These are phyloP conservation scores for Ornithoptera alexandrae DNA, from an alignment of 2,888 invertebrate species.

Conservation along the genomic window DNA sequence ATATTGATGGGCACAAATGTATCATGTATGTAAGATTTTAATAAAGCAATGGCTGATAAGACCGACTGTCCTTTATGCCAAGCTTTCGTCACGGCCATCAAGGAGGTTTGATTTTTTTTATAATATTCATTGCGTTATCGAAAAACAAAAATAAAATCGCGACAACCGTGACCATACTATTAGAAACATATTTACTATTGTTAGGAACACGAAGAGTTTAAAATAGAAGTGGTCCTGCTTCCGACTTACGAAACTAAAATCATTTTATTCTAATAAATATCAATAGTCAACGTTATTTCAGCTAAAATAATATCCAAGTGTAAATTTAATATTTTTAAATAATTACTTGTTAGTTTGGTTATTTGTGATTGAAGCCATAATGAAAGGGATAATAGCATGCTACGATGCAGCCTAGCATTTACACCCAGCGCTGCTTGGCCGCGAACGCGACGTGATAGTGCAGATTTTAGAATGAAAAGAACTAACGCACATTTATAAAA, in stretches of 20 bases:
- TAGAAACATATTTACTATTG: no score
- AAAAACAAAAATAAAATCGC: no score
- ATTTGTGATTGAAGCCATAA: background rate
- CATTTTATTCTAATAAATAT: background rate
- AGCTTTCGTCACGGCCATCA: background rate
- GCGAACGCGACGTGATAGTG: conserved; percentile 50
- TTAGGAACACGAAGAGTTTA: no score
- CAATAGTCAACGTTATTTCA: conserved; percentile 1
- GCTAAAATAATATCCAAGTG: background rate
- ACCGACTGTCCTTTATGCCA: conserved; percentile 5
- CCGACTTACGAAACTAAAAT: no score
- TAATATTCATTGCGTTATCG: background rate
- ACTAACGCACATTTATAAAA: conserved; percentile 30
- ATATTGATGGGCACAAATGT: background rate
- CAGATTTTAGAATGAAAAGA: conserved; percentile 39
- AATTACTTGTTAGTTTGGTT: background rate
- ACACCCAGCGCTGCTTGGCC: conserved; percentile 31
- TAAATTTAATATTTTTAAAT: background rate
- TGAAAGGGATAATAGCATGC: background rate
- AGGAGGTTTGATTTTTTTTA: background rate
- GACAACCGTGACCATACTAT: no score
- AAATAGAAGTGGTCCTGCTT: no score
- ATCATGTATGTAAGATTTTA: background rate
- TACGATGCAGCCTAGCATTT: background rate
- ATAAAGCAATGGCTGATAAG: conserved; percentile 13